Evolutionary conservation across 2,113 vertebrate genomes (phyloP), one percentile per base, ranked within the genome.

Genomic region (Zosterops hypoxanthus): DNA sequence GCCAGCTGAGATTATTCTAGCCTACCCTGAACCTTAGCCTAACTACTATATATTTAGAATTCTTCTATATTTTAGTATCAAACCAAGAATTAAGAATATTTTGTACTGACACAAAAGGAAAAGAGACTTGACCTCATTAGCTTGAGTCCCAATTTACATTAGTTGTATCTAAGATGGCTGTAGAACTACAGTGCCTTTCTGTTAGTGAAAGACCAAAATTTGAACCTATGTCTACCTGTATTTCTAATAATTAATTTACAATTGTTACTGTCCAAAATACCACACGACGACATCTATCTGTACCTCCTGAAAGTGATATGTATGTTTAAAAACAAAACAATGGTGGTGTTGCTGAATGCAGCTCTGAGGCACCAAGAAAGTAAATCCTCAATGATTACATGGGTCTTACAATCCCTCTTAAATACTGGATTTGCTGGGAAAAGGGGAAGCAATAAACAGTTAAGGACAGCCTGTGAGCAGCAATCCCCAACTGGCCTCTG

Each of bases 301-400:
- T 29, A 63, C 31, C 26, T 80, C 55, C 33, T 53, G 66, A 49
- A 69, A 21, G 33, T 28, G 10, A 64, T 0, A 1, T 31, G 17
- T 29, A 24, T 22, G 7, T 36, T 89, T 87, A 64, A 85, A 95
- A 86, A 36, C 24, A 84, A 44, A 86, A 60, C 29, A 68, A 29
- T 29, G 44, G 16, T 11, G 46, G 2, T 57, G 39, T 13, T 77
- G 56, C 66, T 63, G 55, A 90, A 80, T 2, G 2, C 33, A 70
- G 59, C 26, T 92, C 85, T 80, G 31, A 92, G 64, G 64, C 34
- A 86, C 29, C 55, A 86, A 63, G 50, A 47, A 91, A 93, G 60
- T 61, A 96, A 95, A 94, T 86, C 96, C 88, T 60, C 73, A 76
- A 49, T 69, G 82, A 95, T 93, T 95, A 97, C 53, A 82, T n/a